Conservation (phyloP, 64 coral and sea anemone genomes). For the Montipora capricornis region DNA sequence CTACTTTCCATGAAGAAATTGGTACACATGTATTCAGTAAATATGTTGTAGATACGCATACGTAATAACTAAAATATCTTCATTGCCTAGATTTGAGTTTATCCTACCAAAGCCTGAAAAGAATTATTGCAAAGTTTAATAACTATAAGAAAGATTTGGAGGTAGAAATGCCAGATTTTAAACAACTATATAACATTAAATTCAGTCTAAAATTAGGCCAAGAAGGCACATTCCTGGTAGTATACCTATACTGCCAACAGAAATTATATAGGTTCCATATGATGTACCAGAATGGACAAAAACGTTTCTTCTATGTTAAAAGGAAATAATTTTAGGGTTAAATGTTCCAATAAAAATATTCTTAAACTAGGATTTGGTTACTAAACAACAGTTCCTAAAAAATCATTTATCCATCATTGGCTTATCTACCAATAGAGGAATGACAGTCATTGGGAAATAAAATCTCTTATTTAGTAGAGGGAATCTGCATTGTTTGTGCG, state of each 20-base stretch:
- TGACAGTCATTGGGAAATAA: not conserved
- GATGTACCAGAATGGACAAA: not conserved
- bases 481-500: slow-evolving; percentile 96
- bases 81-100: too few species aligned
- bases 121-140: not conserved
- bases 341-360: too few species aligned
- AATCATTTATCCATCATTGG: not conserved
- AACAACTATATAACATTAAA: not conserved
- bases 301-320: not conserved
- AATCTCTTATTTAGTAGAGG: slow-evolving; percentile 63
- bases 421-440: not conserved
- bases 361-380: not conserved
- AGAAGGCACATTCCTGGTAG: not conserved
- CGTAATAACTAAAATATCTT: too few species aligned
- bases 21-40: too few species aligned
- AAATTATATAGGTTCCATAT: not conserved
- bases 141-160: too few species aligned
- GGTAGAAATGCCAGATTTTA: not conserved
- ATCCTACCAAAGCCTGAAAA: not conserved
- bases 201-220: not conserved
- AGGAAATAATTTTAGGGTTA: not conserved
- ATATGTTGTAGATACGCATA: too few species aligned
- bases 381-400: not conserved
- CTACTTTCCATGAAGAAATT: too few species aligned
- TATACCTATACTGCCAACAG: not conserved